Evolutionary conservation across 2,113 vertebrate species (phyloP), one percentile per base, ranked within the genome.

Genomic region (Coptodon rendalli): DNA sequence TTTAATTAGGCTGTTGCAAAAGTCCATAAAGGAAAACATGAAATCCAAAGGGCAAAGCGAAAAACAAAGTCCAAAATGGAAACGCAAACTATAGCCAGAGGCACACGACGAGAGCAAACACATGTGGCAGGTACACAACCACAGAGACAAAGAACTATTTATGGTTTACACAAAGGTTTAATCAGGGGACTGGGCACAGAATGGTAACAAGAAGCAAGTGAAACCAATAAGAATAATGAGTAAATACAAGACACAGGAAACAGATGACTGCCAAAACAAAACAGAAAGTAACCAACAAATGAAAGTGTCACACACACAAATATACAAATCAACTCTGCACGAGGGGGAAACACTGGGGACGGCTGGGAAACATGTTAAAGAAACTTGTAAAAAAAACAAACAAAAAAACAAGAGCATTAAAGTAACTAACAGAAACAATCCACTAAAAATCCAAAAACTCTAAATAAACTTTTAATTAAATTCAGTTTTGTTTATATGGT

Each of bases 171-270:
- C 68, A 76, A 29, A 3, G 9, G 9, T 45, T 16, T 24, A 48
- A 29, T 48, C 5, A 3, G 68, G 68, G 0, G 24, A 7, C 40
- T 48, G 68, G 9, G 40, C 22, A 48, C 0, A 27, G 68, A 29
- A 48, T 0, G 68, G 9, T 45, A 76, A 48, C 22, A 76, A 2
- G 14, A 1, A 17, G 3, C 14, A 76, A 48, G 40, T 1, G 9
- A 48, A 73, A 17, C 68, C 13, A 73, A 45, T 45, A 0, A 45
- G 22, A 43, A 17, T 73, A 73, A 27, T 10, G 38, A 45, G 22
- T 27, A 45, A 5, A 45, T 73, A 16, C 38, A 73, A 45, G 68
- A 45, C 38, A 71, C 38, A 7, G 68, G 22, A 71, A 45, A 27
- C 40, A 17, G 22, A 2, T 73, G 8, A 71, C 38, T 43, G 12